These are phyloP conservation scores for Cotesia congregata DNA, from an alignment of 2,888 invertebrate species.

Conservation along the genomic window DNA sequence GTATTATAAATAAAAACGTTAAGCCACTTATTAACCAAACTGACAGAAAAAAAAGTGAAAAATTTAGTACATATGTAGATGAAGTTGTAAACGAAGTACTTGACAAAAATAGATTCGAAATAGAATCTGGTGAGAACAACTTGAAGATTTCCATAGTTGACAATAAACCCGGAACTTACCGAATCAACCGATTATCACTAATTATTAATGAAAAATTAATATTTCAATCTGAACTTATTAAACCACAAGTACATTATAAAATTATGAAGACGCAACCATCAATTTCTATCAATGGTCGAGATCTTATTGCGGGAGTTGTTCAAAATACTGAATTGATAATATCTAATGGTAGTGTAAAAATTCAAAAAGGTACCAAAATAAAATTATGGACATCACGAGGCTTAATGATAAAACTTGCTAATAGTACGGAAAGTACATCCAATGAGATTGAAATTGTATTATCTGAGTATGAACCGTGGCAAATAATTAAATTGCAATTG, in stretches of 20 bases:
- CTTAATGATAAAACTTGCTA: conserved; percentile 73
- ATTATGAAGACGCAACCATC: conserved; percentile 74
- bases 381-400: conserved; percentile 80
- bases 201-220: conserved; percentile 78
- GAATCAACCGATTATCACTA: conserved; percentile 80
- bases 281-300: conserved; percentile 74
- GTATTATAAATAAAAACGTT: conserved; percentile 79
- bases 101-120: conserved; percentile 73
- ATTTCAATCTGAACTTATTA: conserved; percentile 78
- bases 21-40: conserved; percentile 78
- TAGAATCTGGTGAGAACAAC: conserved; percentile 77
- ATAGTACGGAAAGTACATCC: conserved; percentile 62
- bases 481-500: conserved; percentile 76
- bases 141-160: conserved; percentile 76
- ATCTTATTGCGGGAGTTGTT: conserved; percentile 85
- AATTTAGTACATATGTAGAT: conserved; percentile 77
- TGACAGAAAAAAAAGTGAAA: conserved; percentile 80
- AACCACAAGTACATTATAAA: conserved; percentile 73
- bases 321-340: conserved; percentile 84
- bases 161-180: conserved; percentile 79
- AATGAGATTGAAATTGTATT: conserved; percentile 62
- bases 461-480: conserved; percentile 75
- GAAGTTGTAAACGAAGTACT: conserved; percentile 76
- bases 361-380: conserved; percentile 77
- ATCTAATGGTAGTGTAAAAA: conserved; percentile 83